phyloP scores from a whole-genome alignment of 2,113 vertebrate genomes.

The Boulengerochromis microlepis region DNA sequence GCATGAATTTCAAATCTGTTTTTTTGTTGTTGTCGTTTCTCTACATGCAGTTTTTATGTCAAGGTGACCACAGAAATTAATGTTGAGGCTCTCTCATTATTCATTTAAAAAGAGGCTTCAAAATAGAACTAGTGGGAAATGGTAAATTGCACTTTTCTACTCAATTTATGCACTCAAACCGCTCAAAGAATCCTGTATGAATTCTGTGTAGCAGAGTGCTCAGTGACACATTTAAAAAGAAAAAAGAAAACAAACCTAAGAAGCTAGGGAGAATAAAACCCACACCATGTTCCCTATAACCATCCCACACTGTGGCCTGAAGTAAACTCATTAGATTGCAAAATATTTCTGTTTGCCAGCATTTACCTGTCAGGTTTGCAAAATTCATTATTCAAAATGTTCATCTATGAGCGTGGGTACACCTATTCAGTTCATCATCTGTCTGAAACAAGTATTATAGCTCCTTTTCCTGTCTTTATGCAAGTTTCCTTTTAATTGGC shows the following conservation, averaged over 20 bases:
- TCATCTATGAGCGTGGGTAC: background rate
- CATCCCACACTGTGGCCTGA: background rate
- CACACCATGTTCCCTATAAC: background rate
- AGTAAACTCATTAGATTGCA: background rate
- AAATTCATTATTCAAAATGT: background rate
- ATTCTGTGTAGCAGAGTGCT: background rate
- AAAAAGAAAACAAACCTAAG: background rate
- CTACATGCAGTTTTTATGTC: background rate
- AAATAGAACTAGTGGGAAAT: background rate
- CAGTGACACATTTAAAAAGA: background rate
- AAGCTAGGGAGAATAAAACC: background rate
- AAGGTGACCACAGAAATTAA: background rate
- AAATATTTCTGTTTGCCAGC: background rate
- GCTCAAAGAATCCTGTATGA: background rate
- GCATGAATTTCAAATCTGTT: background rate
- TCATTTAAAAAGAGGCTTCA: background rate
- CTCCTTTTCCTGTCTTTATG: background rate
- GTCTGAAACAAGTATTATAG: fast-evolving
- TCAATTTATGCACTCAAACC: background rate
- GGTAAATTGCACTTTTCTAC: background rate
- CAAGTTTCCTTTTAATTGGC: background rate
- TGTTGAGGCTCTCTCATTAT: background rate
- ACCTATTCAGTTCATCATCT: background rate
- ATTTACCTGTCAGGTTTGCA: background rate
- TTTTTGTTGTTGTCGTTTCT: background rate